Conservation (phyloP, 2,113 vertebrate species). For the Fulmarus glacialis region DNA sequence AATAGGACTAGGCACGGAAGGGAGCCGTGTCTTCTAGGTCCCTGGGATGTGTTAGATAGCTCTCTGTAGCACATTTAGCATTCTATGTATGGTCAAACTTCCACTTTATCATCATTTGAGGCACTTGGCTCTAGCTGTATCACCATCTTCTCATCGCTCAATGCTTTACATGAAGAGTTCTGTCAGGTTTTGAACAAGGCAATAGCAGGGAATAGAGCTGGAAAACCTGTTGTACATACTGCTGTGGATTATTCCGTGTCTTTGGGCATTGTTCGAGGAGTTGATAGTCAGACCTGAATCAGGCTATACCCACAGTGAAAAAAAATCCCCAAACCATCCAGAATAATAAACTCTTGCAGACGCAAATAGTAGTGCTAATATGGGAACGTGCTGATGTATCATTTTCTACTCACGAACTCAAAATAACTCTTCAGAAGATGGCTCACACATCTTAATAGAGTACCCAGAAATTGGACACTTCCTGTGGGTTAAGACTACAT, state of each 20-base stretch:
- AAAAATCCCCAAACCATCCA: not conserved
- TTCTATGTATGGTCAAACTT: not conserved
- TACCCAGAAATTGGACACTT: not conserved
- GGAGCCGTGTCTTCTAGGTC: not conserved
- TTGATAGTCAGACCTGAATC: not conserved
- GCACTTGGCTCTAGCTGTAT: not conserved
- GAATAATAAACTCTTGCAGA: not conserved
- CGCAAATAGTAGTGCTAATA: accelerated
- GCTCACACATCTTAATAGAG: not conserved
- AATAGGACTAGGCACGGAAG: not conserved
- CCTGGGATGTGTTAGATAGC: not conserved
- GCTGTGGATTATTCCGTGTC: not conserved
- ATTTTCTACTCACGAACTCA: not conserved
- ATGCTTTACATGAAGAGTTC: too few relatives aligned
- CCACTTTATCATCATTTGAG: not conserved
- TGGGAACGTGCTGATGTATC: accelerated
- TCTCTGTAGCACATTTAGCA: not conserved
- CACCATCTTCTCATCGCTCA: not conserved
- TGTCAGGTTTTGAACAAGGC: not conserved
- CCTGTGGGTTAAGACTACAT: not conserved
- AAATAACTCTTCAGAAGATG: not conserved
- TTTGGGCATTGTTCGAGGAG: not conserved
- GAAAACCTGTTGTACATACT: not conserved
- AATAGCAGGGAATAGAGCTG: not conserved
- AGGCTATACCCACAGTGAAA: not conserved